phyloP scores from a whole-genome alignment of 2,113 vertebrate species.

The Pituophis catenifer region DNA sequence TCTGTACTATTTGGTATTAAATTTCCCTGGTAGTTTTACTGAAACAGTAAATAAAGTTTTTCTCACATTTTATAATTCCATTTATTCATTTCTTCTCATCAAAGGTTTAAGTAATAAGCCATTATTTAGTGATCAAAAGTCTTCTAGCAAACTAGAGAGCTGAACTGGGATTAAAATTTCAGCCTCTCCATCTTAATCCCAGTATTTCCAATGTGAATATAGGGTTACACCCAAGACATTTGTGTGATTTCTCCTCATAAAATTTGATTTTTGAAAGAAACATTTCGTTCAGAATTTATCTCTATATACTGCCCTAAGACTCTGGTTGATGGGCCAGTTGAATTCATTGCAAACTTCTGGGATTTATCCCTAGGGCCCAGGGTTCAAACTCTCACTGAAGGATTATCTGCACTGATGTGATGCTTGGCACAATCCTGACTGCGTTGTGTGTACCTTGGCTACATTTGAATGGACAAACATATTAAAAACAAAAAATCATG shows the following conservation, averaged over 20 bases:
- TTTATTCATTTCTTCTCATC: neutral
- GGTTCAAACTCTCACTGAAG: constrained; percentile 36
- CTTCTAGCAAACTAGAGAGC: too few species aligned
- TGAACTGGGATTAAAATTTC: neutral
- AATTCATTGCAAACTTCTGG: constrained; percentile 30
- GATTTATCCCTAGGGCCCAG: constrained; percentile 7
- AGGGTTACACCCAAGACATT: constrained; percentile 28
- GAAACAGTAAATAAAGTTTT: neutral
- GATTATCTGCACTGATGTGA: constrained; percentile 34
- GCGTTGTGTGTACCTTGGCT: constrained; percentile 49
- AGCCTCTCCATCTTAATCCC: neutral
- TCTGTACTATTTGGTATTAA: neutral
- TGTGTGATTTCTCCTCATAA: constrained; percentile 16
- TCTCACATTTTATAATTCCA: neutral
- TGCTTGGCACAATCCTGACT: constrained; percentile 50
- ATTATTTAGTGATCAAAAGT: neutral
- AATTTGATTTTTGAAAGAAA: constrained; percentile 24
- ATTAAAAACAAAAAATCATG: constrained; percentile 33
- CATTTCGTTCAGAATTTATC: constrained; percentile 42
- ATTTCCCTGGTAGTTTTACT: neutral
- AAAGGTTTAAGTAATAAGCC: neutral
- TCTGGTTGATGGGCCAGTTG: neutral
- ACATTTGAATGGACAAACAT: constrained; percentile 35
- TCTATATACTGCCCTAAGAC: constrained; percentile 27
- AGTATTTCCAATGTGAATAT: neutral